Conservation (phyloP, 30 jellyfish, hydroid and myxozoan genomes). For the Cassiopea xamachana region DNA sequence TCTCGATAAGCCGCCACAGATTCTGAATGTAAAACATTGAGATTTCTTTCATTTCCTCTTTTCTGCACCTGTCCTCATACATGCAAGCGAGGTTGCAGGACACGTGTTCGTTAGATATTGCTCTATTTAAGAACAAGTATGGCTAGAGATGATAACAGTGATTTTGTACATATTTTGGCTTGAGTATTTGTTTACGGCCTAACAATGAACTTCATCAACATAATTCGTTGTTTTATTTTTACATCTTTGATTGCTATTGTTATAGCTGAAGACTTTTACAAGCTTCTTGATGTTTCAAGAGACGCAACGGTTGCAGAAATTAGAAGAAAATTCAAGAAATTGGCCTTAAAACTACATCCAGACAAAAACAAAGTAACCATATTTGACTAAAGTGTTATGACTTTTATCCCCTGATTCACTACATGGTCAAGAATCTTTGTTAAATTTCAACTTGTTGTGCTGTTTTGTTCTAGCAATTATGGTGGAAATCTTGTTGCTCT, state of each 20-base stretch:
- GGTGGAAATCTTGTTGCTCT: too few species aligned
- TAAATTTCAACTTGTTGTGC: too few species aligned
- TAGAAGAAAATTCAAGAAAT: conserved; percentile 83
- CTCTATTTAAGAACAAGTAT: background rate
- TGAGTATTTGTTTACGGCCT: background rate
- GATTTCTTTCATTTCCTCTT: too few species aligned
- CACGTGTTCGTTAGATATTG: conserved; percentile 3
- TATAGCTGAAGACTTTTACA: conserved; percentile 75
- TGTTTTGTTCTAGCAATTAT: too few species aligned
- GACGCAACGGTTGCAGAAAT: conserved; percentile 90
- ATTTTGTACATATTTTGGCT: background rate
- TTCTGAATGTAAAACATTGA: too few species aligned
- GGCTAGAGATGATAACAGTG: background rate
- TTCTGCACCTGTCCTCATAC: background rate
- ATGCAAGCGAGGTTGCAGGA: conserved; percentile 12
- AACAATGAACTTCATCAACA: background rate
- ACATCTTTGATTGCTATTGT: conserved; percentile 25
- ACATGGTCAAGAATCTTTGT: too few species aligned
- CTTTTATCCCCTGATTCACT: background rate
- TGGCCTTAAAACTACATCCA: conserved; percentile 94
- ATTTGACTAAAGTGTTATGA: background rate
- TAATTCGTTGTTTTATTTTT: background rate
- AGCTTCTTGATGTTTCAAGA: conserved; percentile 83
- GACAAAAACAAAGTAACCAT: conserved; percentile 81
- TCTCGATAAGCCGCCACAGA: too few species aligned